Evolutionary conservation across 2,888 invertebrate species (phyloP).

Genomic region (Rhodophaea formosa): DNA sequence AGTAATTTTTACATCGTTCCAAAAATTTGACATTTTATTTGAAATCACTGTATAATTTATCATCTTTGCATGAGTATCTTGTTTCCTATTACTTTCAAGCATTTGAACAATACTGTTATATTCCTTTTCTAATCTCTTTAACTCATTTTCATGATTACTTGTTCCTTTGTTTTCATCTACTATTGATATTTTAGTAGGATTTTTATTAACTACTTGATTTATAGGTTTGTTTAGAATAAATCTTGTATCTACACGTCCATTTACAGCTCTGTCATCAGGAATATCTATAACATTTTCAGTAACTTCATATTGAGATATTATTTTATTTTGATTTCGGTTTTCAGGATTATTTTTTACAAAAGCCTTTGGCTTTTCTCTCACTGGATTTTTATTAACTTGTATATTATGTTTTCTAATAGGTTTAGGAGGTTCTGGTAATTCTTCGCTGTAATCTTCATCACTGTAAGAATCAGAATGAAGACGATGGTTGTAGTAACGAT

Average conservation of each 20-base stretch:
- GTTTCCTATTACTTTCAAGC: neutral
- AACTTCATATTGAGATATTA: conserved; percentile 47
- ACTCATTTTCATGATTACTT: neutral
- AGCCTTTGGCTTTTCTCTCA: neutral
- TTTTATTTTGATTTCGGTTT: neutral
- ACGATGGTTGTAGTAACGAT: neutral
- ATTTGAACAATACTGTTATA: neutral
- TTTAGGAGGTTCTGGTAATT: neutral
- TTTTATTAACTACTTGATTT: conserved; percentile 37
- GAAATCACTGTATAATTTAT: neutral
- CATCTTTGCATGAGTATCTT: neutral
- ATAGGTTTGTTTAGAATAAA: conserved; percentile 40
- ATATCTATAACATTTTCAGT: conserved; percentile 57
- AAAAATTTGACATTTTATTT: neutral
- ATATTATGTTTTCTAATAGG: neutral
- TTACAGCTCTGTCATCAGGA: conserved; percentile 44
- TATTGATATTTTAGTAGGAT: neutral
- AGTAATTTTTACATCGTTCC: neutral
- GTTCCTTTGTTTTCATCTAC: neutral
- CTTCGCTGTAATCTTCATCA: neutral
- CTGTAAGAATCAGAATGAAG: neutral
- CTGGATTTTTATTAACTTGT: neutral
- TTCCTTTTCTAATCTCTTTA: neutral
- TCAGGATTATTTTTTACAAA: neutral
- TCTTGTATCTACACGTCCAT: conserved; percentile 43